Conservation (phyloP, 2,888 invertebrate species). For the Harmothoe impar region DNA sequence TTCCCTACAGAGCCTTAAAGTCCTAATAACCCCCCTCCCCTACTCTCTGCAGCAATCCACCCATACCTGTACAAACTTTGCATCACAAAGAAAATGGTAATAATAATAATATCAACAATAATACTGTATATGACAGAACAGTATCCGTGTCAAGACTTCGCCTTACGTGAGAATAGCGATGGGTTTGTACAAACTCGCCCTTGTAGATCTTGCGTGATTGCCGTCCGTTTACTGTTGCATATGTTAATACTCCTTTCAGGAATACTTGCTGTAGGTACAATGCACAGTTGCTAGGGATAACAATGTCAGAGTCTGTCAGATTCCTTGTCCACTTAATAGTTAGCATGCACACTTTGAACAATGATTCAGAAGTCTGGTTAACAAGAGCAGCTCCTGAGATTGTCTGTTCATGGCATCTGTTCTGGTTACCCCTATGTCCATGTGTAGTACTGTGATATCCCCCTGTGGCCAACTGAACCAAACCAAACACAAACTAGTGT, state of each 20-base stretch:
- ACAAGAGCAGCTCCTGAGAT: neutral
- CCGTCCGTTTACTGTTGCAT: constrained; percentile 5
- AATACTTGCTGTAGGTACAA: neutral
- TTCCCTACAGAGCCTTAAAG: neutral
- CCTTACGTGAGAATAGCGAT: neutral
- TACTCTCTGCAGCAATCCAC: neutral
- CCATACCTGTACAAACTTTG: constrained; percentile 7
- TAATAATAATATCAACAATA: neutral
- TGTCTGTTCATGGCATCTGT: constrained; percentile 5
- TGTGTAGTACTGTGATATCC: neutral
- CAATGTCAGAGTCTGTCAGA: too few species aligned
- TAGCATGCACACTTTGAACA: neutral
- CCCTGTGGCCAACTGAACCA: neutral
- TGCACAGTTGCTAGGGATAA: neutral
- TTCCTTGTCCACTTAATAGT: neutral
- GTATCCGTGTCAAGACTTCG: neutral
- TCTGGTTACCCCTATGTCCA: neutral
- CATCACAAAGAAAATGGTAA: neutral
- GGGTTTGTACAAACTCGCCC: neutral
- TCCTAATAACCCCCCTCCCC: neutral
- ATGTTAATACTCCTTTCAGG: constrained; percentile 28
- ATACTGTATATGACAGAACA: constrained; percentile 49
- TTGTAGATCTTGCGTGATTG: neutral
- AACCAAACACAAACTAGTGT: neutral
- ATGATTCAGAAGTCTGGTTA: neutral